Percentiles rank a stretch among this genome's conserved stretches.
phyloP scores from a whole-genome alignment of 2,888 invertebrate species.

The Drosophila sordidula region DNA sequence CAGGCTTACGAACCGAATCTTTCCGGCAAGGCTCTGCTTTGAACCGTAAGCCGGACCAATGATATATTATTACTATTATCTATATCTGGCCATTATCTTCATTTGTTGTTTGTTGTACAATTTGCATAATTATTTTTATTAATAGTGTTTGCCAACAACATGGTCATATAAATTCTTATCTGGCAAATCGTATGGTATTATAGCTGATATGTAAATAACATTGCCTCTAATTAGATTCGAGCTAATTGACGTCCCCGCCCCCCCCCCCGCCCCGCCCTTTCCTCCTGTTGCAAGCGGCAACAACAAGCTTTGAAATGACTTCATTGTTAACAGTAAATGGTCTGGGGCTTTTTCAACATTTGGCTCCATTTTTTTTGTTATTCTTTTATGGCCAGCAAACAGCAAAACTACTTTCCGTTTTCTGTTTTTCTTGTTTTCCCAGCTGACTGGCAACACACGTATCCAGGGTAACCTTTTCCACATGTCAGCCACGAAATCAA shows the following conservation, averaged over 20 bases:
- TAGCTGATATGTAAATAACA: conserved; percentile 25
- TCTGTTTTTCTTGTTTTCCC: conserved; percentile 18
- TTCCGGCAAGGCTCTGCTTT: too few relatives aligned
- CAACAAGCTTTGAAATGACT: conserved; percentile 35
- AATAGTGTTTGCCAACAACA: conserved; percentile 3
- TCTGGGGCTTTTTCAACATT: conserved; percentile 12
- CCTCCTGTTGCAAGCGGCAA: neutral
- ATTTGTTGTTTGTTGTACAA: neutral
- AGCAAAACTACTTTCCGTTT: conserved; percentile 8
- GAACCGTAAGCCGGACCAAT: too few relatives aligned
- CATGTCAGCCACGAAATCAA: conserved; percentile 56
- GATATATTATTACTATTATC: too few relatives aligned
- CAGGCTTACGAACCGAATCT: too few relatives aligned
- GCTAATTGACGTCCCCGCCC: conserved; percentile 20
- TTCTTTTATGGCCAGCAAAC: conserved; percentile 32
- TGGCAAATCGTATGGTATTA: conserved; percentile 1
- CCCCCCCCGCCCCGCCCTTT: neutral
- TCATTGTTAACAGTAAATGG: conserved; percentile 45
- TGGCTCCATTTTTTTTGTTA: neutral
- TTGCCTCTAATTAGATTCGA: conserved; percentile 26
- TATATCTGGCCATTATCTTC: too few relatives aligned
- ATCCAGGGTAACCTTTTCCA: conserved; percentile 49
- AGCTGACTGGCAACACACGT: conserved; percentile 45
- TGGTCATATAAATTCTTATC: conserved; percentile 19
- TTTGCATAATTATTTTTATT: neutral